Percentiles rank a stretch among this genome's conserved stretches.
Evolutionary conservation across 2,113 vertebrate species (phyloP).

Genomic region (Atrichornis clamosus): DNA sequence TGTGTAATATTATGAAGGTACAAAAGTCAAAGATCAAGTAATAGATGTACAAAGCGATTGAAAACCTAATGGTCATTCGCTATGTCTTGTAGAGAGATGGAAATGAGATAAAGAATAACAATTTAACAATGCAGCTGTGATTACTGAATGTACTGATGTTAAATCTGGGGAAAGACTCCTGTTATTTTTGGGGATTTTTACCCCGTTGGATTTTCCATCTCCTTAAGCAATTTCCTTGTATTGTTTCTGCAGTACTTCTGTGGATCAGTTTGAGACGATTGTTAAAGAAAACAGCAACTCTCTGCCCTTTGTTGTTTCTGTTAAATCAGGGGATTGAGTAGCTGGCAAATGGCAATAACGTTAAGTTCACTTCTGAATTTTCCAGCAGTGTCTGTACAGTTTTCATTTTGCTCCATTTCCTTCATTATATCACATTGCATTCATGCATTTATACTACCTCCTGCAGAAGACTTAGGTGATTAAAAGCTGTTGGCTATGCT

Average conservation of each 20-base stretch:
- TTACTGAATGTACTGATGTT: fast-evolving
- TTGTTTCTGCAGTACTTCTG: fast-evolving
- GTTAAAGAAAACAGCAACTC: background rate
- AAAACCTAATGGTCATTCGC: background rate
- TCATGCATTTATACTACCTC: background rate
- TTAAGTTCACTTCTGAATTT: background rate
- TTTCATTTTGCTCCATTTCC: background rate
- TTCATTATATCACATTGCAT: background rate
- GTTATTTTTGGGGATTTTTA: background rate
- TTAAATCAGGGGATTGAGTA: background rate
- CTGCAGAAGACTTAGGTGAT: background rate
- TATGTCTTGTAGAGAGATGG: background rate
- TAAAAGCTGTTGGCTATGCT: background rate
- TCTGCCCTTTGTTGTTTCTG: background rate
- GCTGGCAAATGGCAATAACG: fast-evolving
- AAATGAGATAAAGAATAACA: background rate
- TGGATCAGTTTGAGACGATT: background rate
- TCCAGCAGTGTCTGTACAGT: background rate
- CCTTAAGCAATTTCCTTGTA: background rate
- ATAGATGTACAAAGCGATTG: background rate
- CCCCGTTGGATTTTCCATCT: background rate
- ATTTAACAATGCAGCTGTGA: background rate
- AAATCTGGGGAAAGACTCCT: background rate
- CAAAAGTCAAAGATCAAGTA: background rate
- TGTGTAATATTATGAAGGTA: background rate